These are phyloP conservation scores for Heliangelus exortis DNA, from an alignment of 2,797 vertebrate genomes.

Conservation along the genomic window DNA sequence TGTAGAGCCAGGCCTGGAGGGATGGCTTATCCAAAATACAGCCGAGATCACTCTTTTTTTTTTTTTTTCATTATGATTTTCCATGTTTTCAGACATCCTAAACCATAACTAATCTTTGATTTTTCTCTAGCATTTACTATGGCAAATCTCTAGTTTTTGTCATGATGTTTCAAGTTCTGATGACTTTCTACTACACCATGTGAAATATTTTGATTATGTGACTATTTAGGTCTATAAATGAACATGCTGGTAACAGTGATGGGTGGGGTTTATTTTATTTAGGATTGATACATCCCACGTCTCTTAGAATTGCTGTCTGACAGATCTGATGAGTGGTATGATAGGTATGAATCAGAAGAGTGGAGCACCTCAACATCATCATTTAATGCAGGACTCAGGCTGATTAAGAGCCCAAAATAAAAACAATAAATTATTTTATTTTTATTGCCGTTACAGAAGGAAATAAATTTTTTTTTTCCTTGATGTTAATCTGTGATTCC, in stretches of 20 bases:
- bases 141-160: background rate
- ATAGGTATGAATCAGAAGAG: background rate
- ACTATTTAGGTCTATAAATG: background rate
- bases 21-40: background rate
- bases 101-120: background rate
- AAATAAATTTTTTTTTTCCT: background rate
- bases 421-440: background rate
- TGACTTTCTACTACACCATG: background rate
- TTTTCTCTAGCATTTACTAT: background rate
- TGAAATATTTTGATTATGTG: background rate
- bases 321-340: background rate
- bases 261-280: background rate
- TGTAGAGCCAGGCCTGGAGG: conserved; percentile 27
- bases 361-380: background rate
- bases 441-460: background rate
- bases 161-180: background rate
- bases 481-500: background rate
- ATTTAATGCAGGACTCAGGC: background rate
- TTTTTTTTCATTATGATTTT: background rate
- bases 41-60: background rate
- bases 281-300: background rate
- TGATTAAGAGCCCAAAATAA: background rate
- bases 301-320: background rate
- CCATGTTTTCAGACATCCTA: background rate
- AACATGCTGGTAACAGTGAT: background rate